Evolutionary conservation across 2,888 invertebrate genomes (phyloP).

Genomic region (Platycheirus albimanus): DNA sequence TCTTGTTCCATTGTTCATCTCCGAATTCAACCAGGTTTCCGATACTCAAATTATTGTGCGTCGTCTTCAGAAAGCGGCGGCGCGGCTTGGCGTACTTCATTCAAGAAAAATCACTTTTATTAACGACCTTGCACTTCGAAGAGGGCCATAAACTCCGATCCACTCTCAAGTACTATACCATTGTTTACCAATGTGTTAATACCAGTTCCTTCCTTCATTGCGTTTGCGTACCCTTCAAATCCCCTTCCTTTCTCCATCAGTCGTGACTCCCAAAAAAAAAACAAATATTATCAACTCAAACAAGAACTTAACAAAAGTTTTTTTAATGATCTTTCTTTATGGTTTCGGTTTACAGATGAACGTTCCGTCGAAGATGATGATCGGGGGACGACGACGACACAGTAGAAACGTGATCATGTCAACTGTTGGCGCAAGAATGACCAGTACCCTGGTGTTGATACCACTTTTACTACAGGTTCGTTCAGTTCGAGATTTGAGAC

Average conservation of each 20-base stretch:
- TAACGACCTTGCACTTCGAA: slow-evolving; percentile 61
- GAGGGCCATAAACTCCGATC: slow-evolving; percentile 30
- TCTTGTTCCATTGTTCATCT: slow-evolving; percentile 24
- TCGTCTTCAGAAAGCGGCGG: slow-evolving; percentile 11
- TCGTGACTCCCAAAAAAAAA: too few relatives aligned
- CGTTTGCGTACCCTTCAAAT: background rate
- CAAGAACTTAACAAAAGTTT: slow-evolving; percentile 12
- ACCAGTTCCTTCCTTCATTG: slow-evolving; percentile 38
- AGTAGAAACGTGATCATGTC: slow-evolving; percentile 36
- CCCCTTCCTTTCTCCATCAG: too few relatives aligned
- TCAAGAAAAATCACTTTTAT: slow-evolving; percentile 38
- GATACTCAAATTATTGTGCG: slow-evolving; percentile 18
- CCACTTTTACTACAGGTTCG: slow-evolving; percentile 59
- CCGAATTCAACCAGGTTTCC: background rate
- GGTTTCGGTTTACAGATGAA: slow-evolving; percentile 54
- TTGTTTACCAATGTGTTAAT: slow-evolving; percentile 55
- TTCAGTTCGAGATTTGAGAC: background rate
- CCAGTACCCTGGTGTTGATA: slow-evolving; percentile 43
- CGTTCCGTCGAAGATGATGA: slow-evolving; percentile 10
- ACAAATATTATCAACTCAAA: slow-evolving; percentile 19
- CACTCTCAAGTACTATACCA: slow-evolving; percentile 15
- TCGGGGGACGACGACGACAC: slow-evolving; percentile 5
- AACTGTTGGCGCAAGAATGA: slow-evolving; percentile 33
- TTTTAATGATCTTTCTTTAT: slow-evolving; percentile 58
- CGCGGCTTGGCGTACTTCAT: slow-evolving; percentile 58